Evolutionary conservation across 2,797 vertebrate genomes (phyloP), one percentile per base, ranked within the genome.

Genomic region (Taenioides sp.): DNA sequence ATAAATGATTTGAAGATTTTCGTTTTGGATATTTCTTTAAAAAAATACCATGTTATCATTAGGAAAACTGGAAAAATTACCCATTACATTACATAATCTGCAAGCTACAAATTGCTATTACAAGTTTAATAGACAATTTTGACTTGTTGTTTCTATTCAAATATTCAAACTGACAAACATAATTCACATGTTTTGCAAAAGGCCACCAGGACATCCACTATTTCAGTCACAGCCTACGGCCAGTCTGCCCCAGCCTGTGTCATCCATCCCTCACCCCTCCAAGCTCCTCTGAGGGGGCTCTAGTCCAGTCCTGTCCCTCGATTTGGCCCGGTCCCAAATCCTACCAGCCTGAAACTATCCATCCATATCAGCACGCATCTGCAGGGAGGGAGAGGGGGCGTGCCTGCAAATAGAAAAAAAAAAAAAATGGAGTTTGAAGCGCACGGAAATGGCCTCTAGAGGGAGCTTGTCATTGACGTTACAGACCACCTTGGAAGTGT

Each of bases 161-260:
- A 16, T 47, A 37, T 58, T 31, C 79, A 79, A 84, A 83, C 90
- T 92, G 94, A 93, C 89, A 88, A 90, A 82, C 91, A 92, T 93
- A 31, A 31, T 3, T 17, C 17, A 60, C 27, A 20, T 91, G 93
- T 95, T 95, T 93, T 93, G 88, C 28, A 23, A 60, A 87, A 94
- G 89, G 87, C 92, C 89, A 91, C 89, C 75, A 90, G 91, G 93
- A 90, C 89, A 93, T 88, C 92, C 87, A 82, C 92, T 92, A 93
- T 94, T 94, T 94, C 92, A 93, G 93, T 94, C 94, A 91, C 93
- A 92, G 92, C 94, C 94, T 82, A 65, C 87, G 91, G 89, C 92
- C 67, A 4, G 84, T 92, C 88, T 92, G 92, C 88, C 85, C 88
- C 88, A 88, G 84, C 81, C 83, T 83, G 57, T 25, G 14, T 73